A percentile compares a stretch with the other conserved stretches of the same genome.
Conservation (phyloP, 1,140 invertebrate species). For the Lepidurus packardi region DNA sequence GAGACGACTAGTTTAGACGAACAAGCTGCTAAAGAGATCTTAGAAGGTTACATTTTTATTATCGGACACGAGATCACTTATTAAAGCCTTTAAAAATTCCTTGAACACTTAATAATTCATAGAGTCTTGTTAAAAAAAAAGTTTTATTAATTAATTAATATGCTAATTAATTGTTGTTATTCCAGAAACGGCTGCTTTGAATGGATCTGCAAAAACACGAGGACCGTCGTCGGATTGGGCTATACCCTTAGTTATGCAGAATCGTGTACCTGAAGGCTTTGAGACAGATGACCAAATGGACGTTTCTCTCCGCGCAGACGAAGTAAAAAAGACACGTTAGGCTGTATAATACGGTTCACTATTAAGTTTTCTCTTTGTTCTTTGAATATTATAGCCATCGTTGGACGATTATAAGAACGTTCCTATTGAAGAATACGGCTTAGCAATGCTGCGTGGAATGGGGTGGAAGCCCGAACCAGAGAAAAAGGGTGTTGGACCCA, state of each 20-base stretch:
- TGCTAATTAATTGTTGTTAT: background rate
- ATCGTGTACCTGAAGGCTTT: conserved; percentile 48
- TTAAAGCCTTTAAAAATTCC: conserved; percentile 26
- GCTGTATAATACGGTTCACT: too few relatives aligned
- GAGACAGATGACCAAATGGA: conserved; percentile 50
- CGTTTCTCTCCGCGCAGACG: conserved; percentile 47
- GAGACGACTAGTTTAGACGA: conserved; percentile 38
- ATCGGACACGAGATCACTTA: conserved; percentile 12
- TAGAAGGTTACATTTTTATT: conserved; percentile 38
- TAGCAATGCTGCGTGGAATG: conserved; percentile 91
- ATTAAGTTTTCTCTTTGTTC: background rate
- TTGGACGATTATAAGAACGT: conserved; percentile 85
- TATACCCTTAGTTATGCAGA: conserved; percentile 48
- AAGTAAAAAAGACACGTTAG: conserved; percentile 34
- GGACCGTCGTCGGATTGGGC: conserved; percentile 34
- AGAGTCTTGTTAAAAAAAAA: too few relatives aligned
- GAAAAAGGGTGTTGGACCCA: conserved; percentile 52
- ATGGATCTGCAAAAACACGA: conserved; percentile 40
- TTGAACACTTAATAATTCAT: background rate
- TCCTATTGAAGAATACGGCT: conserved; percentile 78
- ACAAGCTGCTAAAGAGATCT: conserved; percentile 44
- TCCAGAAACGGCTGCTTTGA: conserved; percentile 40
- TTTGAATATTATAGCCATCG: conserved; percentile 54
- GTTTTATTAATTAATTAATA: background rate
- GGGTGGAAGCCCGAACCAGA: conserved; percentile 69